phyloP scores from a whole-genome alignment of 2,888 invertebrate genomes.

The Heliconius hortense region DNA sequence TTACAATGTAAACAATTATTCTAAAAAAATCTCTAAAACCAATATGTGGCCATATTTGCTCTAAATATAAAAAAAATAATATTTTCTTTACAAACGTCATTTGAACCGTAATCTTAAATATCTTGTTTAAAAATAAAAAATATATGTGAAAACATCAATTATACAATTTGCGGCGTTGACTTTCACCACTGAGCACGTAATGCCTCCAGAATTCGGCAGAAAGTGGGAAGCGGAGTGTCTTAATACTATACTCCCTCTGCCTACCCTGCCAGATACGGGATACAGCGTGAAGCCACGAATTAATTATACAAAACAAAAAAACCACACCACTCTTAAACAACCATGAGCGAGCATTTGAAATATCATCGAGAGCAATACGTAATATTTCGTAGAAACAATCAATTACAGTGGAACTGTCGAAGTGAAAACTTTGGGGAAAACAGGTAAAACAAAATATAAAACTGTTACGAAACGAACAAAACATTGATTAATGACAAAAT shows the following conservation, averaged over 20 bases:
- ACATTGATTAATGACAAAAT: conserved; percentile 81
- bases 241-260: neutral
- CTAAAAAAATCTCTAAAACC: too few species aligned
- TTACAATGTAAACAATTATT: too few species aligned
- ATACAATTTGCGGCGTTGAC: neutral
- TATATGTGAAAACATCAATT: too few species aligned
- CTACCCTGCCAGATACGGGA: neutral
- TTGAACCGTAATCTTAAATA: too few species aligned
- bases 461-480: conserved; percentile 69
- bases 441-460: conserved; percentile 78
- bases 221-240: neutral
- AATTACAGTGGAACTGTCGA: conserved; percentile 75
- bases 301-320: neutral
- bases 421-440: conserved; percentile 61
- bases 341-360: neutral
- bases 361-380: conserved; percentile 22
- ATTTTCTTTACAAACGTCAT: too few species aligned
- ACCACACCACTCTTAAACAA: neutral
- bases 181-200: neutral
- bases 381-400: conserved; percentile 64
- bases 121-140: too few species aligned
- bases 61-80: too few species aligned
- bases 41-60: too few species aligned
- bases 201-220: neutral
- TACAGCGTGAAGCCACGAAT: neutral